Conservation (phyloP, 2,888 invertebrate genomes). For the Odontocolon sp. region DNA sequence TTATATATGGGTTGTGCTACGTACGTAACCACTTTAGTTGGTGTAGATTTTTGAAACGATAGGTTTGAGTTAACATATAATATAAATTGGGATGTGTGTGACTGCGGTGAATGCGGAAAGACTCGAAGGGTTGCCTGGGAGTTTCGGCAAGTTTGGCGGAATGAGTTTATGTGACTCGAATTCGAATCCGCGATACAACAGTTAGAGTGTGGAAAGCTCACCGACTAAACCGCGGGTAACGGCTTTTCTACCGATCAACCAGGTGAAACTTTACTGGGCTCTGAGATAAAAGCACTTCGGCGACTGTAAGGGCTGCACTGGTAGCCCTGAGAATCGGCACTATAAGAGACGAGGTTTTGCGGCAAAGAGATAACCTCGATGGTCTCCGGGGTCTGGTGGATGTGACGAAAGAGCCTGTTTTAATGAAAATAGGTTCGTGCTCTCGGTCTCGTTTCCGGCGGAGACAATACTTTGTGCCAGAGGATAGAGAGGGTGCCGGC, state of each 20-base stretch:
- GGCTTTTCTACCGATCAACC: slow-evolving; percentile 45
- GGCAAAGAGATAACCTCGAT: slow-evolving; percentile 42
- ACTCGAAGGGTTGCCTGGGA: slow-evolving; percentile 8
- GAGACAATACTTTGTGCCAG: slow-evolving; percentile 41
- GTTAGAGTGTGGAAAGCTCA: slow-evolving; percentile 23
- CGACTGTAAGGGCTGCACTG: slow-evolving; percentile 9
- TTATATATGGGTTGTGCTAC: slow-evolving; percentile 52
- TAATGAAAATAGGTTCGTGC: slow-evolving; percentile 52
- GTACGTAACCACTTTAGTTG: slow-evolving; percentile 2
- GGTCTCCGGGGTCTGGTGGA: neutral
- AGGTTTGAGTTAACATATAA: slow-evolving; percentile 49
- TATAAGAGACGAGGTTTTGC: slow-evolving; percentile 42
- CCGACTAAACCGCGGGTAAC: slow-evolving; percentile 43
- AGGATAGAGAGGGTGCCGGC: slow-evolving; percentile 12
- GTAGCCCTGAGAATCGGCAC: neutral
- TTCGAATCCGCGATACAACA: slow-evolving; percentile 52
- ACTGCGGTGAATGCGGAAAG: neutral
- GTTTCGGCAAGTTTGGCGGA: slow-evolving; percentile 44
- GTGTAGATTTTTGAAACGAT: slow-evolving; percentile 30
- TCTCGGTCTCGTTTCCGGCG: slow-evolving; percentile 24
- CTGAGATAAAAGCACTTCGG: slow-evolving; percentile 46
- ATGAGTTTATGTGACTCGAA: slow-evolving; percentile 59
- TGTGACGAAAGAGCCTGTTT: slow-evolving; percentile 21
- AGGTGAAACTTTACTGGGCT: slow-evolving; percentile 35
- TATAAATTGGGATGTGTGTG: slow-evolving; percentile 29